Base-by-base conservation (phyloP, 2,797 vertebrate genomes). In the Danio kyathit region DNA sequence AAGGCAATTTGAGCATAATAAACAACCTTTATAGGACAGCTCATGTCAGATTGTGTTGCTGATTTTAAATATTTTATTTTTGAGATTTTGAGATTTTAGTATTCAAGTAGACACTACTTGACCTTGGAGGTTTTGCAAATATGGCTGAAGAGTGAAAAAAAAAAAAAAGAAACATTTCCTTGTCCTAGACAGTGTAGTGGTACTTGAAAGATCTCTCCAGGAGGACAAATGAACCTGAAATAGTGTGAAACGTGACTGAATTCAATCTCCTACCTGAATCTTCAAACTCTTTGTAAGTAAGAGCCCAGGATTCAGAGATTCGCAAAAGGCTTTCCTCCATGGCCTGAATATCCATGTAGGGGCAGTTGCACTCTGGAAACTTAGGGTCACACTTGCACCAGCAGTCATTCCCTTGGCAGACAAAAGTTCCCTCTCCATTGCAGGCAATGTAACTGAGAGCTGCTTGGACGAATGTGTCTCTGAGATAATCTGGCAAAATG, bases 351-450 rank as follows among this genome's bases (percentile, higher is more conserved):
- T 99, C 97, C 95, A 96, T 96, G 85, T 97, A 96, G 7, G 97
- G 97, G 70, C 97, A 99, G 89, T 99, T 99, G 90, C 97, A 99
- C 86, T 99, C 96, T 0, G 97, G 97, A 78, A 97, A 99, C 85
- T 89, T 96, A 82, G 91, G 87, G 41, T 95, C 94, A 79, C 97
- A 99, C 73, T 93, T 94, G 88, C 97, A 99, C 97, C 97, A 98
- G 93, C 97, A 99, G 88, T 99, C 97, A 78, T 95, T 96, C 81
- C 97, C 94, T 85, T 94, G 95, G 92, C 97, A 99, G 89, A 97
- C 94, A 86, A 99, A 99, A 5, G 96, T 96, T 1, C 97, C 97
- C 78, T 99, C 97, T 6, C 96, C 96, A 85, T 99, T 98, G 85
- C 97, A 99, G 84, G 97, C 97, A 0, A 98, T 98, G 83, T 99